These are phyloP conservation scores for Pelagia noctiluca DNA, from an alignment of 30 jellyfish, hydroid and myxozoan genomes.

Conservation along the genomic window DNA sequence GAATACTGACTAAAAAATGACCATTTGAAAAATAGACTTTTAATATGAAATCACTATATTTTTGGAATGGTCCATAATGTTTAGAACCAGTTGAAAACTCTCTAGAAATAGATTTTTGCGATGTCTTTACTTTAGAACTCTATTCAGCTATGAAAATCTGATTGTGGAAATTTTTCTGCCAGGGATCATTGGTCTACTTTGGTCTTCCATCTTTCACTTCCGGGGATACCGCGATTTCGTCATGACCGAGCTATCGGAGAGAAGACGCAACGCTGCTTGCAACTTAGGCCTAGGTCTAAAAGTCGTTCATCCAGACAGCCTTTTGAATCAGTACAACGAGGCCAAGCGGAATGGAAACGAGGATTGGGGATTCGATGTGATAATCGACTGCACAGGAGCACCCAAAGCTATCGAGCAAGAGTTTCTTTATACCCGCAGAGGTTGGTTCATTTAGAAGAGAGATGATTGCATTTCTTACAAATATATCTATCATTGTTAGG, in stretches of 20 bases:
- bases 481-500: no score
- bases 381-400: constrained; percentile 96
- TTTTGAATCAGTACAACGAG: constrained; percentile 72
- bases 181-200: constrained; percentile 94
- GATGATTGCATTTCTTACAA: no score
- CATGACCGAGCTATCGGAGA: constrained; percentile 84
- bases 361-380: constrained; percentile 97
- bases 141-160: no score
- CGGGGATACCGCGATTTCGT: constrained; percentile 90
- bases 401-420: constrained; percentile 95
- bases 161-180: no score
- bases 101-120: no score
- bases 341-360: constrained; percentile 70
- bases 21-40: no score
- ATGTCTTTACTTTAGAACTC: no score
- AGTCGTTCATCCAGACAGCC: constrained; percentile 95
- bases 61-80: no score
- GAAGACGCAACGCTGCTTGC: constrained; percentile 71
- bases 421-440: constrained; percentile 81
- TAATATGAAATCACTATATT: no score
- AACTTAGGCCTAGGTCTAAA: constrained; percentile 75
- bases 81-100: no score
- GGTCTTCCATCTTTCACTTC: constrained; percentile 95
- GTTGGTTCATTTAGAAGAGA: no score
- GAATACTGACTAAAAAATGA: no score